phyloP scores from a whole-genome alignment of 2,888 invertebrate species.

The Hypolimnas misippus region DNA sequence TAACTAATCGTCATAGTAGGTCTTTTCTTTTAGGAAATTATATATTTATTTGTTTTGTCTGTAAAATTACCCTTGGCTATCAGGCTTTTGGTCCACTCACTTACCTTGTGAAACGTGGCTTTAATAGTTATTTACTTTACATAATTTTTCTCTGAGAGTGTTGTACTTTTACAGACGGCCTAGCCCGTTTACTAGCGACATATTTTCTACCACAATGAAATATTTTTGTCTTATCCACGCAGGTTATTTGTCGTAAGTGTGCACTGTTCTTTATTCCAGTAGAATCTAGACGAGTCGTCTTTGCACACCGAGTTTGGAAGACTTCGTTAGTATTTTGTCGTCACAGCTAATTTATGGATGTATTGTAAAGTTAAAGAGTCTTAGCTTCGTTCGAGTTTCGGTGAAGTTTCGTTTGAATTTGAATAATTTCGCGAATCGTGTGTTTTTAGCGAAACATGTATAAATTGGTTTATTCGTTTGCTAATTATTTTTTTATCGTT shows the following conservation, averaged over 20 bases:
- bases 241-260: slow-evolving; percentile 21
- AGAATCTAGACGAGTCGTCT: slow-evolving; percentile 20
- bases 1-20: too few relatives aligned
- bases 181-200: too few relatives aligned
- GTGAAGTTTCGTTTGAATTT: slow-evolving; percentile 38
- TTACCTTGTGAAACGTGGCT: too few relatives aligned
- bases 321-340: slow-evolving; percentile 55
- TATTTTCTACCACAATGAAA: too few relatives aligned
- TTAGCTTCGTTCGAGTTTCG: slow-evolving; percentile 47
- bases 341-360: slow-evolving; percentile 57
- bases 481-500: slow-evolving; percentile 1
- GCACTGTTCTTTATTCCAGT: not conserved
- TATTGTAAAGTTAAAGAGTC: slow-evolving; percentile 49
- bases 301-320: slow-evolving; percentile 42
- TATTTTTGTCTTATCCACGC: too few relatives aligned
- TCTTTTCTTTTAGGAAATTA: too few relatives aligned
- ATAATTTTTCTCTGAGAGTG: too few relatives aligned
- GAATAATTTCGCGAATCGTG: slow-evolving; percentile 33
- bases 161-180: too few relatives aligned
- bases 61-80: too few relatives aligned
- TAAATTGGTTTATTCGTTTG: slow-evolving; percentile 5
- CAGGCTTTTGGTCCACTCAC: too few relatives aligned
- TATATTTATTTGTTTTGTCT: too few relatives aligned
- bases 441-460: slow-evolving; percentile 20
- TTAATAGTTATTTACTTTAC: too few relatives aligned